These are phyloP conservation scores for Xylocampa areola DNA, from an alignment of 2,888 invertebrate genomes.

Conservation along the genomic window DNA sequence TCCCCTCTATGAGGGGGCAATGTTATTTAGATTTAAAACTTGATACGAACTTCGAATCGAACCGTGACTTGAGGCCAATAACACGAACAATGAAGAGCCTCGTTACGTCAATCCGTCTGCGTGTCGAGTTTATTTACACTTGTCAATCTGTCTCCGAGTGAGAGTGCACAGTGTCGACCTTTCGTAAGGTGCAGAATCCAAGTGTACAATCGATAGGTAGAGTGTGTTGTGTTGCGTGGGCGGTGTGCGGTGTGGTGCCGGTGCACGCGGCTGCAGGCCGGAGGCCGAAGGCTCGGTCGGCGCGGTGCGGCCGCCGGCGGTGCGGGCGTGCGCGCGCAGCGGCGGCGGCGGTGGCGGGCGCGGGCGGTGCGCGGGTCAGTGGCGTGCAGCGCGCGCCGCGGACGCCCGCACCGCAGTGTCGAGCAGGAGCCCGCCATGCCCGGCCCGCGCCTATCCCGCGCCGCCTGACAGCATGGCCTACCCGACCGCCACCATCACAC, in stretches of 20 bases:
- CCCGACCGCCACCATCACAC: slow-evolving; percentile 89
- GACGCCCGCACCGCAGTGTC: slow-evolving; percentile 89
- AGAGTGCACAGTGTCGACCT: slow-evolving; percentile 57
- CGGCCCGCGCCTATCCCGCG: slow-evolving; percentile 89
- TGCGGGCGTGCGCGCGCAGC: slow-evolving; percentile 79
- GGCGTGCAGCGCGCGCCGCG: slow-evolving; percentile 89
- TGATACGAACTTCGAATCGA: slow-evolving; percentile 1
- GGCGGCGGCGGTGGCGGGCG: slow-evolving; percentile 72
- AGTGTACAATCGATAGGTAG: slow-evolving; percentile 69
- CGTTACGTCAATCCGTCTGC: slow-evolving; percentile 30
- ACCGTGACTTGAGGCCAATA: slow-evolving; percentile 15
- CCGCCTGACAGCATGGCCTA: slow-evolving; percentile 89
- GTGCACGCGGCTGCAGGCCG: slow-evolving; percentile 78
- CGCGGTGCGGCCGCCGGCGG: slow-evolving; percentile 71
- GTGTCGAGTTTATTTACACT: slow-evolving; percentile 53
- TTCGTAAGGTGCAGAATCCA: slow-evolving; percentile 65
- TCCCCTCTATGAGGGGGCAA: slow-evolving; percentile 22
- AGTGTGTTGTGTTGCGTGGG: slow-evolving; percentile 73
- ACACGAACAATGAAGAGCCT: slow-evolving; percentile 31
- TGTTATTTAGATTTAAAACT: slow-evolving; percentile 16
- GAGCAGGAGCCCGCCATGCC: slow-evolving; percentile 89
- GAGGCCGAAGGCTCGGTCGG: slow-evolving; percentile 66
- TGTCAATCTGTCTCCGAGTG: slow-evolving; percentile 48
- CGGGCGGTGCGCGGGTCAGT: slow-evolving; percentile 86
- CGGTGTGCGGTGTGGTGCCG: slow-evolving; percentile 67